Evolutionary conservation across 2,797 vertebrate genomes (phyloP), one percentile per base, ranked within the genome.

Genomic region (Acipenser transmontanus): DNA sequence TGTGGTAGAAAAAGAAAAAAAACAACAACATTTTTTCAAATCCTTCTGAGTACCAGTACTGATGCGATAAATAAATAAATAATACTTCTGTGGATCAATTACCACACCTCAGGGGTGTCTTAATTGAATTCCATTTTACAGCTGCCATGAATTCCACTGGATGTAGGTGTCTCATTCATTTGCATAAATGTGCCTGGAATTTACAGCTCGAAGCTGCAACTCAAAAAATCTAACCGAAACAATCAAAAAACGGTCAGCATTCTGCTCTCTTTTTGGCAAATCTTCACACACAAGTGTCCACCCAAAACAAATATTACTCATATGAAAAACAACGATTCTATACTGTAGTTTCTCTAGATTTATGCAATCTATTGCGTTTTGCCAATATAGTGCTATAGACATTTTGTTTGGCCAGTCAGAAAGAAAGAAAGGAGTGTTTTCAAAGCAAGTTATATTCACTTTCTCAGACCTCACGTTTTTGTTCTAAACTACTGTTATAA

Each of bases 401-500:
- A 17, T 17, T 17, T 17, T 17, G 34, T 34, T 34, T 34, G 34
- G 34, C 34, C 34, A 34, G 34, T 34, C 34, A 34, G 34, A 34
- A 34, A 34, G 34, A 34, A 34, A 34, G 0, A 34, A 34, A 34
- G 34, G 34, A 34, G 2, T 34, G 34, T 4, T 0, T 34, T 34
- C 34, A 34, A 34, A 34, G 1, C 34, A 34, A 34, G 34, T 34
- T 34, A 34, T 34, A 34, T 34, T 34, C 4, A 4, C 34, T 34
- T 34, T 34, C 34, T 34, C 34, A 34, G 34, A 34, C 2, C 34
- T 34, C 3, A 34, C 34, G 34, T 81, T 80, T 84, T 74, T 77
- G 73, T 75, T 69, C 80, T 73, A 79, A 80, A 77, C 78, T 77
- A 70, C 75, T 76, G 74, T 81, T 83, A 34, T 82, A 71, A 85